phyloP scores from a whole-genome alignment of 2,797 vertebrate genomes.

The Tenualosa ilisha region DNA sequence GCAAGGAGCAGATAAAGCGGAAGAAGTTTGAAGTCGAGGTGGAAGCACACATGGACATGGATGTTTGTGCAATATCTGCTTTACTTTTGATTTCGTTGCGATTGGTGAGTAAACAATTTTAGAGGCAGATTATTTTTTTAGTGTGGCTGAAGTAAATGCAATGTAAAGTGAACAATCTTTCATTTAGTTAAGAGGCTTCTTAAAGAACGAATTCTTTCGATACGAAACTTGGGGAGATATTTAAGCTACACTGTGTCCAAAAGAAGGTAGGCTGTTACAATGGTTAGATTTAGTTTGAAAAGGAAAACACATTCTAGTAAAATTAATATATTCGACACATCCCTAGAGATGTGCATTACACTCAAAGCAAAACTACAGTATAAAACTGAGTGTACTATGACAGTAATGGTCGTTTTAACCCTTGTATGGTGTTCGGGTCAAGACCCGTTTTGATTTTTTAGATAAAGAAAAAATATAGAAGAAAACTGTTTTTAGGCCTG shows the following conservation, averaged over 20 bases:
- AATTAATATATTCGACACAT: too few species aligned
- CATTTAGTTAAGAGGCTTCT: not conserved
- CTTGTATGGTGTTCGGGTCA: too few species aligned
- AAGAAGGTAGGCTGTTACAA: too few species aligned
- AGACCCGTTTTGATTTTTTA: too few species aligned
- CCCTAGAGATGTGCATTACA: not conserved
- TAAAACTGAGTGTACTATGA: too few species aligned
- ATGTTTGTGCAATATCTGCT: not conserved
- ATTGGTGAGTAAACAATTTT: constrained; percentile 1
- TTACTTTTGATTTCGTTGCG: constrained; percentile 5
- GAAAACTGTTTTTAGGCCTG: too few species aligned
- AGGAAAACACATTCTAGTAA: too few species aligned
- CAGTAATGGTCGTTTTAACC: too few species aligned
- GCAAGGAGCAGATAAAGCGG: not conserved
- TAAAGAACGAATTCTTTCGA: not conserved
- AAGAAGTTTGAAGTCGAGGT: constrained; percentile 10
- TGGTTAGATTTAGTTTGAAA: too few species aligned
- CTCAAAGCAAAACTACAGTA: not conserved
- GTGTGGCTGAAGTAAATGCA: not conserved
- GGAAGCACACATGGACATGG: not conserved
- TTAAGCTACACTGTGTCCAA: too few species aligned
- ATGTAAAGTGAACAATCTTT: not conserved
- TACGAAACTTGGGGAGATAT: not conserved
- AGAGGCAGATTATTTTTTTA: not conserved
- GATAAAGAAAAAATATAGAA: too few species aligned